Percentiles rank a stretch among this genome's conserved stretches.
Conservation (phyloP, 2,888 invertebrate species). For the Dinocampus coccinellae region DNA sequence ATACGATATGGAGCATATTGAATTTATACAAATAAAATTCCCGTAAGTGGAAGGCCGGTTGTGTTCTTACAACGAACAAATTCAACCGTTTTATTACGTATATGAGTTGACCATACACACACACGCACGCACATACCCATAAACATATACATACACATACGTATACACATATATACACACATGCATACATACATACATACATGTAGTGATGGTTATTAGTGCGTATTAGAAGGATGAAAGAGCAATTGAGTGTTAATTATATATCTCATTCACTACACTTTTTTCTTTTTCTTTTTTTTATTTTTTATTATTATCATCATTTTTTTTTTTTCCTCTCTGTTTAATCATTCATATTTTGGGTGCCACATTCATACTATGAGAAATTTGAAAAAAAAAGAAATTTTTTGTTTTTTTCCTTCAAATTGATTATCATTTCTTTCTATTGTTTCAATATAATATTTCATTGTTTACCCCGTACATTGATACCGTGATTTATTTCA, state of each 20-base stretch:
- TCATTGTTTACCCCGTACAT: conserved; percentile 66
- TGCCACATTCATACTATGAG: conserved; percentile 6
- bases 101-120: conserved; percentile 58
- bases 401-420: conserved; percentile 34
- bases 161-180: conserved; percentile 36
- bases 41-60: conserved; percentile 65
- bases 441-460: conserved; percentile 54
- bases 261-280: background rate
- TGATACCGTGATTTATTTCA: conserved; percentile 55
- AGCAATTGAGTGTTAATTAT: background rate
- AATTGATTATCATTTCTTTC: conserved; percentile 41
- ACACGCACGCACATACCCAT: conserved; percentile 37
- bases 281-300: too few species aligned
- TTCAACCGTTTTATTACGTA: conserved; percentile 66
- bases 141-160: conserved; percentile 32
- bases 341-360: conserved; percentile 13
- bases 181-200: too few species aligned
- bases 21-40: conserved; percentile 63
- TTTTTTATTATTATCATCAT: too few species aligned
- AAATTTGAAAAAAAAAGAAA: background rate
- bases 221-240: background rate
- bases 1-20: conserved; percentile 34
- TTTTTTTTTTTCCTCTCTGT: too few species aligned
- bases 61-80: conserved; percentile 51
- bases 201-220: background rate